Conservation (phyloP, 2,797 vertebrate species). For the Eurystomus glaucurus region DNA sequence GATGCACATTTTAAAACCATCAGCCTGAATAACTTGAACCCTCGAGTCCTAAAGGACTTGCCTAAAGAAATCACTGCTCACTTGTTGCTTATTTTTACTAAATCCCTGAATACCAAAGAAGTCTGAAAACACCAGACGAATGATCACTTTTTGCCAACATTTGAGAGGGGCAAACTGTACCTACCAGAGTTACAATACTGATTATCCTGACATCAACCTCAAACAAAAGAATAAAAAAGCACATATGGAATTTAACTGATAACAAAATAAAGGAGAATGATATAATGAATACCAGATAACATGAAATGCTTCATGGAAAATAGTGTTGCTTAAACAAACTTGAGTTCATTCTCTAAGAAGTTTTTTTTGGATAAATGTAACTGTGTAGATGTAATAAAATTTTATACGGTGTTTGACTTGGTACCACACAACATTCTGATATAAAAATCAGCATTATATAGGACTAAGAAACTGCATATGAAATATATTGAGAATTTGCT, state of each 20-base stretch:
- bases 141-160: conserved; percentile 22
- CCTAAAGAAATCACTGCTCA: conserved; percentile 10
- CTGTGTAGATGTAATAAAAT: conserved; percentile 44
- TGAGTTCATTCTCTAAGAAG: conserved; percentile 31
- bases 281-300: conserved; percentile 69
- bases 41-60: background rate
- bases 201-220: conserved; percentile 42
- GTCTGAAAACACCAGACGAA: conserved; percentile 23
- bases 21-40: background rate
- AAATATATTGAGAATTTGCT: background rate
- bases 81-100: conserved; percentile 49
- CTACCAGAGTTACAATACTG: conserved; percentile 27
- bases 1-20: conserved; percentile 22
- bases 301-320: conserved; percentile 54
- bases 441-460: conserved; percentile 11
- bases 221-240: conserved; percentile 52
- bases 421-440: conserved; percentile 55
- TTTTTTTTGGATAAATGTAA: conserved; percentile 45
- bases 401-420: conserved; percentile 59
- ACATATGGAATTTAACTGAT: conserved; percentile 60
- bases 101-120: conserved; percentile 22
- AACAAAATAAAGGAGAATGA: conserved; percentile 57
- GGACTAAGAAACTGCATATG: background rate
- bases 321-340: conserved; percentile 55
- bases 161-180: conserved; percentile 4